Percentiles rank a stretch among this genome's conserved stretches.
Evolutionary conservation across 2,113 vertebrate species (phyloP).

Genomic region (Pogona vitticeps): DNA sequence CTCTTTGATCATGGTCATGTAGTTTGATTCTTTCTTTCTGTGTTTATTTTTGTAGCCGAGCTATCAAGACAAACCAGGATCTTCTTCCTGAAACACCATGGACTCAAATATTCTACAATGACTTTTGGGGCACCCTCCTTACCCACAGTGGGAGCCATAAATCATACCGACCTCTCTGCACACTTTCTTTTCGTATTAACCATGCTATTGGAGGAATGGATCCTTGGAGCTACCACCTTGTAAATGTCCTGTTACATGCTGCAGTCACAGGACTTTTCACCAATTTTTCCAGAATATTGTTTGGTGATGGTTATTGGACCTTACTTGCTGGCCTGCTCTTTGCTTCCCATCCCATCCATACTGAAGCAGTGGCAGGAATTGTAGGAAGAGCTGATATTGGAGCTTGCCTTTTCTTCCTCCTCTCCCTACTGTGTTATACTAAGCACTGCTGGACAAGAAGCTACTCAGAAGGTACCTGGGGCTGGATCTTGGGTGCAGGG

Average conservation of each 20-base stretch:
- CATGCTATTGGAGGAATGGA: conserved; percentile 89
- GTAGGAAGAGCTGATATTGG: conserved; percentile 95
- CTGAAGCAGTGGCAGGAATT: conserved; percentile 92
- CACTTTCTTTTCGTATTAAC: conserved; percentile 96
- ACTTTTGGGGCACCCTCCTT: conserved; percentile 97
- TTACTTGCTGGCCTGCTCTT: conserved; percentile 93
- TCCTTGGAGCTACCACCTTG: conserved; percentile 95
- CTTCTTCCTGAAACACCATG: conserved; percentile 96
- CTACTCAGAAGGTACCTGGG: conserved; percentile 70
- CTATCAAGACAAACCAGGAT: conserved; percentile 99
- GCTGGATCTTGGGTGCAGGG: conserved; percentile 87
- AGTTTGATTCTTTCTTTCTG: conserved; percentile 37
- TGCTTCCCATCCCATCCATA: conserved; percentile 94
- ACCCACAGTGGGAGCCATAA: conserved; percentile 99
- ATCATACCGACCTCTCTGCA: conserved; percentile 96
- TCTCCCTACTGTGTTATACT: conserved; percentile 91
- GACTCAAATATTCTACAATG: conserved; percentile 97
- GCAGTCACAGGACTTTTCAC: conserved; percentile 91
- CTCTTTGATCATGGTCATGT: conserved; percentile 36
- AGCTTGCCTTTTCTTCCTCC: conserved; percentile 92
- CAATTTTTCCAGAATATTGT: conserved; percentile 87
- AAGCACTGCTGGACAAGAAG: conserved; percentile 85
- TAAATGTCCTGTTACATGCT: conserved; percentile 90
- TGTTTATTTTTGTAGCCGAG: conserved; percentile 84
- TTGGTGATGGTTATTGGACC: conserved; percentile 91